Conservation (phyloP, 2,888 invertebrate genomes). For the Thereva unica region DNA sequence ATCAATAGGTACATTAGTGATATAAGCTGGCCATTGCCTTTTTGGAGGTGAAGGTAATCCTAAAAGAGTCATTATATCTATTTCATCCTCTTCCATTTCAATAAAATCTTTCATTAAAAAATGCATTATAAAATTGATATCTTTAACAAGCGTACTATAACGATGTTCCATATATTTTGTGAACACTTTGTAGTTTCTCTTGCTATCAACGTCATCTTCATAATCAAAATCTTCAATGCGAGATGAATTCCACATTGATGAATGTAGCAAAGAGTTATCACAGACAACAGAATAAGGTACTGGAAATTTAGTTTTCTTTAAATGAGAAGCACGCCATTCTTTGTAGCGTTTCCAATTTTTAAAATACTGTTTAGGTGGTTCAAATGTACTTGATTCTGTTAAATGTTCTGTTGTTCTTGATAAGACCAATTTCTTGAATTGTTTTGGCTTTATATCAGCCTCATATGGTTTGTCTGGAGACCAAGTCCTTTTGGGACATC, state of each 20-base stretch:
- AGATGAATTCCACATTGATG: constrained; percentile 50
- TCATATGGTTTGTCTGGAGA: constrained; percentile 41
- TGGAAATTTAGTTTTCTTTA: constrained; percentile 37
- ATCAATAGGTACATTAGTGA: neutral
- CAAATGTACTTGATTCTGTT: constrained; percentile 11
- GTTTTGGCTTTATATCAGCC: constrained; percentile 48
- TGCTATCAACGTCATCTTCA: constrained; percentile 52
- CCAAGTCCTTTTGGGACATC: too few relatives aligned
- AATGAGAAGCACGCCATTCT: constrained; percentile 34
- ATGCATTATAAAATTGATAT: constrained; percentile 52
- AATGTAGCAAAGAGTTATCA: constrained; percentile 49
- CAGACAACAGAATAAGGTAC: constrained; percentile 34
- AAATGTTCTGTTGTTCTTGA: constrained; percentile 45
- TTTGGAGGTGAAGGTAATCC: constrained; percentile 38
- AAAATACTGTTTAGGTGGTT: constrained; percentile 38
- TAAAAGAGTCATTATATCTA: constrained; percentile 40
- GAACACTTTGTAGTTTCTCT: constrained; percentile 53
- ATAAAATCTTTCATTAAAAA: constrained; percentile 54
- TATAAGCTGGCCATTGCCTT: constrained; percentile 40
- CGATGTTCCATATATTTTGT: constrained; percentile 55
- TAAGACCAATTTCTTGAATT: constrained; percentile 47
- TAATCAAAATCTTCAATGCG: constrained; percentile 52
- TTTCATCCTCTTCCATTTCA: constrained; percentile 46
- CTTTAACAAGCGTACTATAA: constrained; percentile 53
- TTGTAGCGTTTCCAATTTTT: constrained; percentile 37